Base-by-base conservation (phyloP, 2,797 vertebrate species). In the Sternotherus odoratus region DNA sequence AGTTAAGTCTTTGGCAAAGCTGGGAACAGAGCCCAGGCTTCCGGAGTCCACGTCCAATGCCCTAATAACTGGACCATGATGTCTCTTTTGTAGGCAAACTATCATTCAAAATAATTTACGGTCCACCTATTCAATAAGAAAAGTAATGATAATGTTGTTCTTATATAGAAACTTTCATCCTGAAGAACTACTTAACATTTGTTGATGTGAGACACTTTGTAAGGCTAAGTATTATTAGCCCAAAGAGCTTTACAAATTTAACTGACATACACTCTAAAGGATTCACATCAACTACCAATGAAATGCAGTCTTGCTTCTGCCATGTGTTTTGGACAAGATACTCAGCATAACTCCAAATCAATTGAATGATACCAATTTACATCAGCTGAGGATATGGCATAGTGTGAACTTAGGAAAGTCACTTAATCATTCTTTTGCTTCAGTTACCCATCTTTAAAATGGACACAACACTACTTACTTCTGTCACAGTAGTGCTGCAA, bases 91-190 rank as follows among this genome's bases (percentile, higher is more conserved):
- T 39, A 21, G 88, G 66, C 92, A 95, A 90, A 39, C 66, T 78
- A 92, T 95, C 95, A 93, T 93, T 97, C 83, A 92, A 93, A 94
- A 92, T 91, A 90, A 95, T 96, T 90, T 87, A 95, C 72, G 87
- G 94, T 96, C 96, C 94, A 53, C 13, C 88, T 90, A 95, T 96
- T 95, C 89, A 87, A 82, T 78, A 86, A 88, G 13, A 85, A 97
- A 96, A 43, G 43, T 93, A 96, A n/a, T 93, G 91, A 96, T 93
- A 96, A 95, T 46, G 39, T 43, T 72, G 39, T 8, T 46, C 13
- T 46, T 26, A 74, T 12, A 26, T 24, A 74, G 69, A 43, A 43
- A 75, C 72, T 30, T 75, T 48, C 12, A 16, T 48, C 24, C 11
- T 46, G 26, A 75, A 75, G 26, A 26, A 46, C 17, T 48, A 75